A percentile compares a stretch with the other conserved stretches of the same genome.
Conservation (phyloP, 2,797 vertebrate species). For the Columba guinea region DNA sequence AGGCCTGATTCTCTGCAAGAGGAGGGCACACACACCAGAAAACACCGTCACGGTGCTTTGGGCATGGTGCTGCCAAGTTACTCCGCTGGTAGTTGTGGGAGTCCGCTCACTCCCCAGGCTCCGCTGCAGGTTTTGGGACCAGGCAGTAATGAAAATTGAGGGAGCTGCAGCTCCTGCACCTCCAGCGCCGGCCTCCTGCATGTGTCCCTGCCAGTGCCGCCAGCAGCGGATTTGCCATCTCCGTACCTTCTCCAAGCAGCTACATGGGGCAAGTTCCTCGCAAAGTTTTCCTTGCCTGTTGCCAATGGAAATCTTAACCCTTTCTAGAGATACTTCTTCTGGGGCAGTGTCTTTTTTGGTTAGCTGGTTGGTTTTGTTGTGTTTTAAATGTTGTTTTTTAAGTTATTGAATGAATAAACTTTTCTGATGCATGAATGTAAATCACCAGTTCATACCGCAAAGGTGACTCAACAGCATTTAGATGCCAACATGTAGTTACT, state of each 20-base stretch:
- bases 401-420: background rate
- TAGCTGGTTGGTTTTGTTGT: too few relatives aligned
- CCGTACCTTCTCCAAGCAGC: background rate
- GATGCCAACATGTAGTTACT: constrained; percentile 22
- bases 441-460: background rate
- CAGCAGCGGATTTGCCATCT: background rate
- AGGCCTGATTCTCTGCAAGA: constrained; percentile 55
- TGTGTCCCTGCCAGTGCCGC: background rate
- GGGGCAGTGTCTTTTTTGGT: background rate
- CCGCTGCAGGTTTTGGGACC: background rate
- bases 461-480: constrained; percentile 41
- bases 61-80: background rate
- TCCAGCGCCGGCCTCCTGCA: background rate
- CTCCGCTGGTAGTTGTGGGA: background rate
- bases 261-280: background rate
- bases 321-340: background rate
- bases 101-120: background rate
- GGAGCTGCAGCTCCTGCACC: background rate
- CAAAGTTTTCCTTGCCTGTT: background rate
- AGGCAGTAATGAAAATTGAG: accelerated
- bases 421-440: background rate
- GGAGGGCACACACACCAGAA: constrained; percentile 7
- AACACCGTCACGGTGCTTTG: background rate
- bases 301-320: background rate
- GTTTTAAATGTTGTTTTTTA: background rate